These are phyloP conservation scores for Sphinx pinastri DNA, from an alignment of 2,888 invertebrate genomes.

Conservation along the genomic window DNA sequence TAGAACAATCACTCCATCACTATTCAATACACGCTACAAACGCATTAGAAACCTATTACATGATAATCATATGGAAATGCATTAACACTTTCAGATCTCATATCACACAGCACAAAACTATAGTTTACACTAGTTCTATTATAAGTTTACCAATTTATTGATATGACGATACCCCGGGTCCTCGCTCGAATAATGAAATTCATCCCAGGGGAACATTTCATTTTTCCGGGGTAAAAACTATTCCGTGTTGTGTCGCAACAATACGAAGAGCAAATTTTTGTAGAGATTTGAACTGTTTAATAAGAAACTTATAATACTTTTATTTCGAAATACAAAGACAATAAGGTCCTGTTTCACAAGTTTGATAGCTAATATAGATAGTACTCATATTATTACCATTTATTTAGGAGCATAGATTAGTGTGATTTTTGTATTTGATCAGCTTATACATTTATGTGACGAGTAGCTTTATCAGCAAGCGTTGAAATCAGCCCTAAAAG, in stretches of 20 bases:
- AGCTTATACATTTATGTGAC: too few relatives aligned
- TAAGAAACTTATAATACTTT: background rate
- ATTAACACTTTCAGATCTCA: background rate
- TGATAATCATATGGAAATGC: conserved; percentile 11
- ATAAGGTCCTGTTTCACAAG: too few relatives aligned
- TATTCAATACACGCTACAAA: background rate
- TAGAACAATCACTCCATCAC: background rate
- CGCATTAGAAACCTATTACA: conserved; percentile 11
- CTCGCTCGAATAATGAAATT: conserved; percentile 7
- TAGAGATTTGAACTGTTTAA: conserved; percentile 28
- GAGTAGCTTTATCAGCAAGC: too few relatives aligned
- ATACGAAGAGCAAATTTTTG: conserved; percentile 39
- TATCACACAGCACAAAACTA: background rate
- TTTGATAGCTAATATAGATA: too few relatives aligned
- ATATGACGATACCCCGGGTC: background rate
- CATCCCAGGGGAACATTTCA: background rate
- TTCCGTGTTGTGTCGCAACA: conserved; percentile 34
- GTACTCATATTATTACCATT: too few relatives aligned
- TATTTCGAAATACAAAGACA: too few relatives aligned
- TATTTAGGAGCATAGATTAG: too few relatives aligned
- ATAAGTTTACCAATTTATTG: conserved; percentile 11
- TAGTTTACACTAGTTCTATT: background rate
- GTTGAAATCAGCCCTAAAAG: too few relatives aligned
- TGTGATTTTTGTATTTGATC: too few relatives aligned
- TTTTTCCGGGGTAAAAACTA: conserved; percentile 26